A percentile compares a stretch with the other conserved stretches of the same genome.
These are phyloP conservation scores for Poliocrania exsul DNA, from an alignment of 2,797 vertebrate genomes.

Conservation along the genomic window DNA sequence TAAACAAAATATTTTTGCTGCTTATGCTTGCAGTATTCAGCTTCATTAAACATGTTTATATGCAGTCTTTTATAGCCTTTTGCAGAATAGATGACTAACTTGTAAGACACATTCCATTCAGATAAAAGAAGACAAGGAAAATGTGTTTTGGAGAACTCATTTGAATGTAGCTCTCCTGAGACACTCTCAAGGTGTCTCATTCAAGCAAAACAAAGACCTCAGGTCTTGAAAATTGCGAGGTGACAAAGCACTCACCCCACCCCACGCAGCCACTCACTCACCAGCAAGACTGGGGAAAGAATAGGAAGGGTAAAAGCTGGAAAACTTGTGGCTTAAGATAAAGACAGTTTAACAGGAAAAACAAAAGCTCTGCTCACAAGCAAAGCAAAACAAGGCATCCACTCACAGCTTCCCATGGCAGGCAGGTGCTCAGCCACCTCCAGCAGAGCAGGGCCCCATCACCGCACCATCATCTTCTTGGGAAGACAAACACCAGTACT, in stretches of 20 bases:
- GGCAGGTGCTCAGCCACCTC: neutral
- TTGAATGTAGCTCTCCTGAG: neutral
- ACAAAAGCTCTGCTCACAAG: neutral
- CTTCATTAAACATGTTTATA: conserved; percentile 38
- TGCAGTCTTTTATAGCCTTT: neutral
- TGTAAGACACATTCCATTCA: neutral
- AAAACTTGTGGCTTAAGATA: neutral
- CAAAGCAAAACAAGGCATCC: neutral
- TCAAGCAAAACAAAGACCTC: neutral
- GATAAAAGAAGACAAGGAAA: neutral
- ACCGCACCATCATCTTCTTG: no score
- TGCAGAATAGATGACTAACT: neutral
- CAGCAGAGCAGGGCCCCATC: neutral
- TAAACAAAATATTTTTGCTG: conserved; percentile 40
- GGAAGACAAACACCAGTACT: neutral
- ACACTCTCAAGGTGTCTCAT: neutral
- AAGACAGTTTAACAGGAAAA: neutral
- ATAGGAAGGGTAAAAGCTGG: neutral
- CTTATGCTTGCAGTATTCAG: conserved; percentile 24
- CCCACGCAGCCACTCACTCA: neutral
- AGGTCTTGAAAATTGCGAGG: neutral
- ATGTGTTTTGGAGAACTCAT: neutral
- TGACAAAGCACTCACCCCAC: neutral
- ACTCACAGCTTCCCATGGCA: neutral
- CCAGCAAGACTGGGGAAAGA: neutral